Conservation (phyloP, 2,888 invertebrate genomes). For the Sclerodermus sp. region DNA sequence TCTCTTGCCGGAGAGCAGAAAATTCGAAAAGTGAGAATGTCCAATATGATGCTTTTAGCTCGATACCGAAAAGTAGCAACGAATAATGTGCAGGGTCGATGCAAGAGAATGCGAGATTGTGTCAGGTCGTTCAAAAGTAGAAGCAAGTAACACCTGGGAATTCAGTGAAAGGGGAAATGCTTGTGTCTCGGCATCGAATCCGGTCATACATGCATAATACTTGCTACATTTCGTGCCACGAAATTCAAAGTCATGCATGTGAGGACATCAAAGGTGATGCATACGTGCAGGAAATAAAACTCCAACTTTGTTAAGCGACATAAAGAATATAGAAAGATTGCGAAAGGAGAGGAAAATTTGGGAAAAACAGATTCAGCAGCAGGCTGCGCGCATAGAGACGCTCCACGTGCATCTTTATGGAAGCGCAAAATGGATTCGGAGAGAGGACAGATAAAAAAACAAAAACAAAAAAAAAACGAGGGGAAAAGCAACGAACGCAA, state of each 20-base stretch:
- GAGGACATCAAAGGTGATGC: slow-evolving; percentile 26
- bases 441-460: too few relatives aligned
- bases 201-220: slow-evolving; percentile 33
- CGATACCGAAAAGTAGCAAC: neutral
- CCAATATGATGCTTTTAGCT: too few relatives aligned
- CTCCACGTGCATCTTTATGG: too few relatives aligned
- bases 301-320: neutral
- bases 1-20: too few relatives aligned
- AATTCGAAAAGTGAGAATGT: too few relatives aligned
- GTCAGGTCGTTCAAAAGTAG: slow-evolving; percentile 11
- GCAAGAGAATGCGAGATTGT: slow-evolving; percentile 2
- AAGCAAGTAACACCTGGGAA: slow-evolving; percentile 4
- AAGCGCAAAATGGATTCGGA: too few relatives aligned
- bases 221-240: slow-evolving; percentile 20
- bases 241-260: slow-evolving; percentile 21
- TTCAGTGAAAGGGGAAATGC: slow-evolving; percentile 16
- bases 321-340: slow-evolving; percentile 23
- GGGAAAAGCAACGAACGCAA: too few relatives aligned
- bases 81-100: too few relatives aligned
- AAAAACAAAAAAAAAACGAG: too few relatives aligned
- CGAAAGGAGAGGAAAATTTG: neutral
- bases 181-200: slow-evolving; percentile 21
- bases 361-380: neutral
- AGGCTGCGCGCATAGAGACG: too few relatives aligned
- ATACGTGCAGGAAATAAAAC: neutral